Percentiles rank a stretch among this genome's conserved stretches.
phyloP scores from a whole-genome alignment of 2,888 invertebrate genomes.

The Eulithis prunata region DNA sequence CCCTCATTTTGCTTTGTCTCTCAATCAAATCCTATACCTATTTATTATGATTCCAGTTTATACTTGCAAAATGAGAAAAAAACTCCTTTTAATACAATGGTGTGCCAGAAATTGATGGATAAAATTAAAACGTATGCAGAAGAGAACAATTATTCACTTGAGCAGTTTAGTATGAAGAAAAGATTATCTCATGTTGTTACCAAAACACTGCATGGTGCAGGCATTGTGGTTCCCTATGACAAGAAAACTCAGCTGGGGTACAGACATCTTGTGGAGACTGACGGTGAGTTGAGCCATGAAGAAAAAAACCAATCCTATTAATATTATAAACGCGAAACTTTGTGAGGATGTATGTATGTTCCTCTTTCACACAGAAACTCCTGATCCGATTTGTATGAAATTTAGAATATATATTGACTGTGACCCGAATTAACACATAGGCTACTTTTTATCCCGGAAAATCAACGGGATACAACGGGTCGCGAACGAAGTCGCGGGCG shows the following conservation, averaged over 20 bases:
- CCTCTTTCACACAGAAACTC: too few relatives aligned
- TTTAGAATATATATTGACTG: too few relatives aligned
- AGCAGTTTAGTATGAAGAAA: conserved; percentile 83
- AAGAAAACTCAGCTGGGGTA: conserved; percentile 94
- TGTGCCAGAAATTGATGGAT: conserved; percentile 84
- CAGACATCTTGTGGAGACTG: conserved; percentile 88
- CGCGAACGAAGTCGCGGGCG: too few relatives aligned
- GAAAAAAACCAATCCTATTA: too few relatives aligned
- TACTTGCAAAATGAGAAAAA: conserved; percentile 82
- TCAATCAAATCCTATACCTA: neutral
- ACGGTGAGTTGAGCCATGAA: conserved; percentile 72
- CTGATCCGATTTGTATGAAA: too few relatives aligned
- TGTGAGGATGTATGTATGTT: too few relatives aligned
- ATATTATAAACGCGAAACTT: too few relatives aligned
- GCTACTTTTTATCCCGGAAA: too few relatives aligned
- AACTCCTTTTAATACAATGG: conserved; percentile 86
- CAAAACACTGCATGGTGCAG: conserved; percentile 91
- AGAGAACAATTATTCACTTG: conserved; percentile 83
- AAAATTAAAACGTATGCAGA: conserved; percentile 86
- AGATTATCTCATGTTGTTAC: conserved; percentile 86
- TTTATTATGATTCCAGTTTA: conserved; percentile 62
- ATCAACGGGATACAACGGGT: too few relatives aligned
- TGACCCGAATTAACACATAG: too few relatives aligned
- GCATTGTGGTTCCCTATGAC: conserved; percentile 93
- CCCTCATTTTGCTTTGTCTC: too few relatives aligned